These are phyloP conservation scores for Malurus elegans DNA, from an alignment of 2,113 vertebrate genomes.

Conservation along the genomic window DNA sequence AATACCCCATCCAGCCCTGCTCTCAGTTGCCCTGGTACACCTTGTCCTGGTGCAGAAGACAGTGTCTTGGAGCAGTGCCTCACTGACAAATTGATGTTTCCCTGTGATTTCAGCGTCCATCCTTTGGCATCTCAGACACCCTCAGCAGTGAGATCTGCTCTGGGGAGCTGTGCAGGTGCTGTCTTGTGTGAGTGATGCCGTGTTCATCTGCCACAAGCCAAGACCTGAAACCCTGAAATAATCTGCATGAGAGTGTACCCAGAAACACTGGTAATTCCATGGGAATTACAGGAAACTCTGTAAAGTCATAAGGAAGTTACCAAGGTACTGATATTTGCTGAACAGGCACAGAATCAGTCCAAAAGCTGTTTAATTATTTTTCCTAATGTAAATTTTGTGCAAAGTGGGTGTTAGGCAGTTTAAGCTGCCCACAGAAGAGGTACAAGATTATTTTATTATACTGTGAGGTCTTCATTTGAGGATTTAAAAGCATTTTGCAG, in stretches of 20 bases:
- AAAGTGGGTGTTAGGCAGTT: neutral
- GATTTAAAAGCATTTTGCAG: neutral
- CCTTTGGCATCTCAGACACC: neutral
- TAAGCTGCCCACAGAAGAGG: neutral
- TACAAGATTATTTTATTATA: rapidly evolving
- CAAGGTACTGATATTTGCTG: neutral
- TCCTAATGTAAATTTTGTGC: neutral
- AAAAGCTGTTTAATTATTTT: neutral
- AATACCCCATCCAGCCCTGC: neutral
- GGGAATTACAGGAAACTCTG: neutral
- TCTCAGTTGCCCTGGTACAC: neutral
- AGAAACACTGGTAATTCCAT: neutral
- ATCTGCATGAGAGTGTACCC: neutral
- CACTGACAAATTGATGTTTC: neutral
- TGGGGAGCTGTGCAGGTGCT: neutral
- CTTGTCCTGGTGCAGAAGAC: rapidly evolving
- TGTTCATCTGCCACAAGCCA: neutral
- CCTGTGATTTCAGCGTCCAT: neutral
- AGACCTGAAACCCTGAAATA: neutral
- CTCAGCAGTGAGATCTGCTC: neutral
- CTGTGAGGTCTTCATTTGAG: neutral
- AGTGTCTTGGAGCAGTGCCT: rapidly evolving
- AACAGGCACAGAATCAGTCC: neutral
- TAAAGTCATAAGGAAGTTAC: neutral
- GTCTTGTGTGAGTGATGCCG: no score